Evolutionary conservation across 1,140 invertebrate genomes (phyloP), one percentile per base, ranked within the genome.

Genomic region (Zelostemma sp.): DNA sequence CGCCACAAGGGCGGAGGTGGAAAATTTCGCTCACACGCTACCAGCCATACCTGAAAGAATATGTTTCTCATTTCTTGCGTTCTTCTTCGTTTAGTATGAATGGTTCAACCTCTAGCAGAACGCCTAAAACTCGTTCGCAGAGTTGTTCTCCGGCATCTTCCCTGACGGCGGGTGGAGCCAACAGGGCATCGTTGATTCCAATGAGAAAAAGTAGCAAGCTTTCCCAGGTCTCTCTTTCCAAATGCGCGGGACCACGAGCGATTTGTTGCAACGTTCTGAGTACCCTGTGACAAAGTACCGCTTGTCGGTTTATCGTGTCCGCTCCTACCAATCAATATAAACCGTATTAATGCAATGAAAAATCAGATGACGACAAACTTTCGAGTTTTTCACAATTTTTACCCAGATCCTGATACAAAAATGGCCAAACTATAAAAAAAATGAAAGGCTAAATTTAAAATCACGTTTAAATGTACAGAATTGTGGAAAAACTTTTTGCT

Each of bases 1-100:
- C 97, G 96, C 97, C 97, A 99, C 68, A 98, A 86, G 5, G 95
- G 94, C 8, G 97, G 96, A 3, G 95, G 93, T 9, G 96, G 97
- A 86, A 94, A 95, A 81, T 93, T 97, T 51, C 92, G 91, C 47
- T 90, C 91, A 81, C 97, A 99, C 0, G 96, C 95, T 15, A 97
- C 84, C 16, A 99, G 86, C 97, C 97, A 99, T 0, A 98, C 82
- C 86, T 87, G 33, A 18, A 58, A 41, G 11, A 15, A 41, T n/a
- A n/a, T n/a, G n/a, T n/a, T n/a, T n/a, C n/a, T n/a, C n/a, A n/a
- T n/a, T n/a, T n/a, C n/a, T n/a, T n/a, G n/a, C n/a, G n/a, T n/a
- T n/a, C n/a, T n/a, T n/a, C n/a, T n/a, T n/a, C n/a, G n/a, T n/a
- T n/a, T n/a, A n/a, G n/a, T n/a, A n/a, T n/a, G n/a, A n/a, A n/a